Conservation (phyloP, 2,113 vertebrate species). For the Heterochromis multidens region DNA sequence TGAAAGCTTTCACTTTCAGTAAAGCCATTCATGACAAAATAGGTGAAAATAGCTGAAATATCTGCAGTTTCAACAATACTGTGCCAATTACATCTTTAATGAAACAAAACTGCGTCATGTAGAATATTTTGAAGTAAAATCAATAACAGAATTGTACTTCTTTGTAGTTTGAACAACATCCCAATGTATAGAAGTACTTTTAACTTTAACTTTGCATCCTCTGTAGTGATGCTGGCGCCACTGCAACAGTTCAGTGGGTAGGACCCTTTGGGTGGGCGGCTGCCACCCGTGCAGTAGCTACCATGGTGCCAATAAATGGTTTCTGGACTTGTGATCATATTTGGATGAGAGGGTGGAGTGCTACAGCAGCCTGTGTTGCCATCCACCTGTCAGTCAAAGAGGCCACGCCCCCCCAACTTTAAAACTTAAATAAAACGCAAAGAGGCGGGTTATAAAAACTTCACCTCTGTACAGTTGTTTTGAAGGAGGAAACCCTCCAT, state of each 20-base stretch:
- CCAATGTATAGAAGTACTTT: not conserved
- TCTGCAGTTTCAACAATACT: not conserved
- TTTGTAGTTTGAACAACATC: too few species aligned
- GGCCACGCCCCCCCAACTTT: too few species aligned
- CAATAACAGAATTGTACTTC: too few species aligned
- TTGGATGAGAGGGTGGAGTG: not conserved
- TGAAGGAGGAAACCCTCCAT: not conserved
- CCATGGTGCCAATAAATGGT: too few species aligned
- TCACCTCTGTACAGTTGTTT: not conserved
- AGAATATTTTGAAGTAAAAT: not conserved
- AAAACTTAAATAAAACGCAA: too few species aligned
- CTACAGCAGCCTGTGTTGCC: too few species aligned
- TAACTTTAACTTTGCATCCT: not conserved
- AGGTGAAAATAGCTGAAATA: too few species aligned
- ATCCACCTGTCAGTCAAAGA: too few species aligned
- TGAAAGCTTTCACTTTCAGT: not conserved
- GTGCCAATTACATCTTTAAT: not conserved
- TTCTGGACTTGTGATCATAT: not conserved
- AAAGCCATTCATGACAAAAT: not conserved
- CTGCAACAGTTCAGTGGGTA: too few species aligned
- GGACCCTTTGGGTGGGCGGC: too few species aligned
- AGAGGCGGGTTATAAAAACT: not conserved
- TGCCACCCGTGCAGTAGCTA: too few species aligned
- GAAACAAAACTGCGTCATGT: not conserved
- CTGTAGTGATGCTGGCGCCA: too few species aligned